Percentiles rank a stretch among this genome's conserved stretches.
Evolutionary conservation across 1,140 invertebrate genomes (phyloP).

Genomic region (Dendrolimus punctatus): DNA sequence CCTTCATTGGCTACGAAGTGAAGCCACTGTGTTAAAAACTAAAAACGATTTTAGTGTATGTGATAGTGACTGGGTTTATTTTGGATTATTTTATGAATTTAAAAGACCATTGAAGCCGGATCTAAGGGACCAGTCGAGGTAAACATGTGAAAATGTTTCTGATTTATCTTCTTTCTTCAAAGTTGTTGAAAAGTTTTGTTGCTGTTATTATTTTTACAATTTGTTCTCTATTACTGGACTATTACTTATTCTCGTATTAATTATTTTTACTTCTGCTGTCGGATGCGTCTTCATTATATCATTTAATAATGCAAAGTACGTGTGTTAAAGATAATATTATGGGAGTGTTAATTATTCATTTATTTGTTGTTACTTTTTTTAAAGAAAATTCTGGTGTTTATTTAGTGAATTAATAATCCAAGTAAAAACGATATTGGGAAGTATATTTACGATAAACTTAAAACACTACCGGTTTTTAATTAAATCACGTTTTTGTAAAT

Average conservation of each 20-base stretch:
- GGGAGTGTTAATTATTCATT: too few species aligned
- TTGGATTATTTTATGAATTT: slow-evolving; percentile 20
- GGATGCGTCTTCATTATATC: not conserved
- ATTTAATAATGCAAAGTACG: too few species aligned
- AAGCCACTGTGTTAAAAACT: not conserved
- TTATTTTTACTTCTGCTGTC: slow-evolving; percentile 7
- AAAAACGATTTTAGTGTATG: slow-evolving; percentile 25
- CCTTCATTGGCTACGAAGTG: too few species aligned
- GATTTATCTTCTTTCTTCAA: slow-evolving; percentile 24
- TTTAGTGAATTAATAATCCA: too few species aligned
- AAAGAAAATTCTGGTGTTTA: too few species aligned
- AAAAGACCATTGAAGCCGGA: slow-evolving; percentile 22
- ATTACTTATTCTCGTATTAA: slow-evolving; percentile 3
- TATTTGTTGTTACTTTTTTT: too few species aligned
- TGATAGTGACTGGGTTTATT: slow-evolving; percentile 27
- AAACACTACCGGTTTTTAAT: too few species aligned
- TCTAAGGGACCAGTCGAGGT: slow-evolving; percentile 33
- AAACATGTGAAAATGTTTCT: slow-evolving; percentile 31
- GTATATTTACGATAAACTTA: too few species aligned
- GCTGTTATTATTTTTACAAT: slow-evolving; percentile 6
- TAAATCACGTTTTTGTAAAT: too few species aligned
- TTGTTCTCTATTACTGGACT: slow-evolving; percentile 8
- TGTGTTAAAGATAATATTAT: too few species aligned
- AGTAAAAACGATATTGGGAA: too few species aligned
- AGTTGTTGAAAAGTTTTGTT: slow-evolving; percentile 6